A percentile compares a stretch with the other conserved stretches of the same genome.
Evolutionary conservation across 2,113 vertebrate species (phyloP).

Genomic region (Ailurus styani): DNA sequence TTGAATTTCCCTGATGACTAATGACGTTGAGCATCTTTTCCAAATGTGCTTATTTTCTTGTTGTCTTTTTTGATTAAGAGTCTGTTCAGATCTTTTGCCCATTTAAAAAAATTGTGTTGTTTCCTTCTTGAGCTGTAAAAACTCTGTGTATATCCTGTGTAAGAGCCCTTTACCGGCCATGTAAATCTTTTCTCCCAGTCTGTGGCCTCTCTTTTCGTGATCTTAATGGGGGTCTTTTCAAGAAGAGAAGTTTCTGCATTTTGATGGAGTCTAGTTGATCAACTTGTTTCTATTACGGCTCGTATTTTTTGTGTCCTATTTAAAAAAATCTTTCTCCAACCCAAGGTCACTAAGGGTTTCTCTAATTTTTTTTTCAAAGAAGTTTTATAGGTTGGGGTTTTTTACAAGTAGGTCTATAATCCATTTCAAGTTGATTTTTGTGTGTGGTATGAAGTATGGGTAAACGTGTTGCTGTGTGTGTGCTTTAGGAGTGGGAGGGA

Average conservation of each 20-base stretch:
- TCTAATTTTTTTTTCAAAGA: background rate
- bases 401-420: background rate
- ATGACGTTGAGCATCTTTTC: background rate
- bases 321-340: background rate
- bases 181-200: background rate
- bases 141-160: background rate
- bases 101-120: background rate
- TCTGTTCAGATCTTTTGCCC: background rate
- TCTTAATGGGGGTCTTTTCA: background rate
- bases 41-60: background rate
- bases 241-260: background rate
- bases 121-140: background rate
- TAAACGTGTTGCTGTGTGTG: background rate
- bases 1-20: conserved; percentile 17
- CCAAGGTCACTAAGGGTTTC: background rate
- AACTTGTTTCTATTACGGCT: background rate
- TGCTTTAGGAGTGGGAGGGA: background rate
- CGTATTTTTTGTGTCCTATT: background rate
- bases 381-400: background rate
- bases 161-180: background rate
- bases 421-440: background rate
- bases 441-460: background rate
- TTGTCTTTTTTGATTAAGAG: conserved; percentile 1
- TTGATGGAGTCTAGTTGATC: background rate
- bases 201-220: background rate